phyloP scores from a whole-genome alignment of 2,113 vertebrate species.

The Pampusana beccarii region DNA sequence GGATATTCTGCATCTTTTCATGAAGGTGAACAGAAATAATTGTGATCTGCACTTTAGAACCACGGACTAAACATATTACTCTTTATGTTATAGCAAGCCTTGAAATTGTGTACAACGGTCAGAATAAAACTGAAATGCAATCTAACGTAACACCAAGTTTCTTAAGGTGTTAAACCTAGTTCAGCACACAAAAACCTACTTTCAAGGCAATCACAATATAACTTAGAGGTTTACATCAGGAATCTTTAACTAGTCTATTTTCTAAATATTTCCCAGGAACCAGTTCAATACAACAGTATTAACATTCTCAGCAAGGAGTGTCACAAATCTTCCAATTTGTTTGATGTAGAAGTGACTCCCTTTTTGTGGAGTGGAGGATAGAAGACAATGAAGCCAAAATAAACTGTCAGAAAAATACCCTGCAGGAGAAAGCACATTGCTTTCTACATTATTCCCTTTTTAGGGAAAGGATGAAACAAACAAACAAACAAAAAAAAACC shows the following conservation, averaged over 20 bases:
- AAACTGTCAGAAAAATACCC: not conserved
- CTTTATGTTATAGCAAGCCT: not conserved
- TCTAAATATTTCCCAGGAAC: not conserved
- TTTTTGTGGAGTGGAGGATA: not conserved
- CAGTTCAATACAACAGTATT: not conserved
- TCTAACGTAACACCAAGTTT: not conserved
- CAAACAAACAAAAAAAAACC: not conserved
- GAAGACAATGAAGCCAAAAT: not conserved
- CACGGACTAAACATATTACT: not conserved
- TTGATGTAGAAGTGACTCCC: not conserved
- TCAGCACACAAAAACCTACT: not conserved
- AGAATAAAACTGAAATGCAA: not conserved
- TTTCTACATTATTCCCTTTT: not conserved
- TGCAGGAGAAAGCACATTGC: not conserved
- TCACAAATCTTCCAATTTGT: not conserved
- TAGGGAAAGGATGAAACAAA: not conserved
- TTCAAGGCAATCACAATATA: not conserved
- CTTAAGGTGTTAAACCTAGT: not conserved
- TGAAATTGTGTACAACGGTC: not conserved
- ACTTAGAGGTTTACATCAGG: not conserved
- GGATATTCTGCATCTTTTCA: not conserved
- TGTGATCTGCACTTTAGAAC: not conserved
- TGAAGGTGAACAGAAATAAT: not conserved
- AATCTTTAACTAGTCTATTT: not conserved
- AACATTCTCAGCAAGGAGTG: not conserved